phyloP scores from a whole-genome alignment of 2,797 vertebrate species.

The Hyperoplus lanceolatus region DNA sequence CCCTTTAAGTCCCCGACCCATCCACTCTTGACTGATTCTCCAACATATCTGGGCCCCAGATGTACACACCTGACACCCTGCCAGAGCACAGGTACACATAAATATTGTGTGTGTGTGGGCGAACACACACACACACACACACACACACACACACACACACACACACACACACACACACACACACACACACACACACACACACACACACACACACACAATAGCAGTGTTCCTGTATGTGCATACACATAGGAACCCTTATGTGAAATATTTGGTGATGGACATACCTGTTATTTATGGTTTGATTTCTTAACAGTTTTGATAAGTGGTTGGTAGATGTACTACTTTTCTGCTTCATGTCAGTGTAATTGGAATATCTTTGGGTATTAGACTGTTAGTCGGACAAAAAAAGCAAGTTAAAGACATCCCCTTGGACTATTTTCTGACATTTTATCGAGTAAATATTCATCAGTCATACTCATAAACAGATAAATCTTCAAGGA shows the following conservation, averaged over 20 bases:
- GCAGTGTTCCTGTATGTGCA: neutral
- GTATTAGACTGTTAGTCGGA: no score
- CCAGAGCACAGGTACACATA: constrained; percentile 51
- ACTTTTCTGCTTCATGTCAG: neutral
- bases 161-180: constrained; percentile 28
- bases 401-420: neutral
- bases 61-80: constrained; percentile 68
- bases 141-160: constrained; percentile 16
- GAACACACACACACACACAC: constrained; percentile 39
- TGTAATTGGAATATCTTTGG: neutral
- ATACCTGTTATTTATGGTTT: neutral
- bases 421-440: neutral
- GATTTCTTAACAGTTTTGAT: no score
- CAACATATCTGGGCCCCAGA: constrained; percentile 59
- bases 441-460: neutral
- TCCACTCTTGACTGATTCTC: constrained; percentile 68
- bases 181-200: constrained; percentile 5
- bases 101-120: constrained; percentile 33
- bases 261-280: neutral
- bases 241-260: neutral
- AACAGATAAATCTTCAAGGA: neutral
- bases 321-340: no score
- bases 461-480: neutral
- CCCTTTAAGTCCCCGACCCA: constrained; percentile 65
- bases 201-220: constrained; percentile 9